phyloP scores from a whole-genome alignment of 2,888 invertebrate genomes.

The Nomada flava region DNA sequence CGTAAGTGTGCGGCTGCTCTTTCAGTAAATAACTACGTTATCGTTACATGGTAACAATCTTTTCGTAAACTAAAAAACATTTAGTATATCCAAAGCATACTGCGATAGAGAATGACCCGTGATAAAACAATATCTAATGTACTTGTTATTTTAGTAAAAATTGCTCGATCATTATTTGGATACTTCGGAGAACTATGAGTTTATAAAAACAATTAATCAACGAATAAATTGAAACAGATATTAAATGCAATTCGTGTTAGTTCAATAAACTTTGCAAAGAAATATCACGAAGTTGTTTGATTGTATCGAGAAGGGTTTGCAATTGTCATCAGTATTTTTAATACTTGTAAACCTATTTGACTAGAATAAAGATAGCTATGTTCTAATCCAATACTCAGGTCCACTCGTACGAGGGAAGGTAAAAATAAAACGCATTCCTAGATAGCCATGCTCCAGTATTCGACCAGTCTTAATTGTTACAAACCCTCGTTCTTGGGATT shows the following conservation, averaged over 20 bases:
- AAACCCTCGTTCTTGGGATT: neutral
- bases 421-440: constrained; percentile 40
- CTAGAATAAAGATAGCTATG: constrained; percentile 4
- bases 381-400: neutral
- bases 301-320: neutral
- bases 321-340: neutral
- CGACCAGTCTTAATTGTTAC: constrained; percentile 36
- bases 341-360: neutral
- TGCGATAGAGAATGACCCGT: neutral
- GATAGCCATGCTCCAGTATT: constrained; percentile 26
- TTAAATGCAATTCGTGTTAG: neutral
- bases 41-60: constrained; percentile 18
- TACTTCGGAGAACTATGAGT: neutral
- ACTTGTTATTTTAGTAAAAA: no score
- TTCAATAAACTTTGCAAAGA: neutral
- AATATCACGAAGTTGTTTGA: neutral
- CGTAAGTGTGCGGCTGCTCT: neutral
- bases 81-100: neutral
- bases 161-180: no score
- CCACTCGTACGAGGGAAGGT: constrained; percentile 15
- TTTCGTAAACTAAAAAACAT: constrained; percentile 10
- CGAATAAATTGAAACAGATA: neutral
- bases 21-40: constrained; percentile 12
- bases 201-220: neutral
- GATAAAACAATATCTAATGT: no score